Percentiles rank a stretch among this genome's conserved stretches.
phyloP scores from a whole-genome alignment of 2,797 vertebrate genomes.

The Halcyon badia region DNA sequence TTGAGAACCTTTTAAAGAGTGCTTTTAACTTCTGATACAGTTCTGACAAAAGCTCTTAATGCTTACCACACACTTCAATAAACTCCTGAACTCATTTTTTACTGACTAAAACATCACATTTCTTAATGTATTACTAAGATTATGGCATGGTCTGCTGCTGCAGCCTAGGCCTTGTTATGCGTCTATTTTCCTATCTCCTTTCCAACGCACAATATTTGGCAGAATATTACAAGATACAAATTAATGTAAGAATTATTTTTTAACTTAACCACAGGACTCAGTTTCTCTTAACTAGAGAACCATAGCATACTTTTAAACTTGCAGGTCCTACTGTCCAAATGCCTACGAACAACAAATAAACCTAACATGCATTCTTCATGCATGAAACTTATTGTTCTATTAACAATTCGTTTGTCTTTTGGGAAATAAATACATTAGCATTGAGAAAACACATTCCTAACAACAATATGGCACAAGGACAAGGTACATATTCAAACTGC shows the following conservation, averaged over 20 bases:
- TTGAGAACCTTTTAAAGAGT: not conserved
- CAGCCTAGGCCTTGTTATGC: not conserved
- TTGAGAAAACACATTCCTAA: rapidly evolving
- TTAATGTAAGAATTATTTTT: not conserved
- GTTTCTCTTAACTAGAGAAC: not conserved
- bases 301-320: not conserved
- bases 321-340: not conserved
- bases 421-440: not conserved
- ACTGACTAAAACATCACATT: not conserved
- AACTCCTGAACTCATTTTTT: not conserved
- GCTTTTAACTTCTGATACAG: not conserved
- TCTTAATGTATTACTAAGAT: not conserved
- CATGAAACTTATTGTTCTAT: not conserved
- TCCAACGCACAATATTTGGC: not conserved
- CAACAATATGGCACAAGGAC: not conserved
- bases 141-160: not conserved
- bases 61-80: not conserved
- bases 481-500: not conserved
- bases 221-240: not conserved
- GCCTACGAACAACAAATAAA: not conserved
- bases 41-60: not conserved
- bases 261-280: not conserved
- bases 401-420: not conserved
- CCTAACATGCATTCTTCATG: not conserved
- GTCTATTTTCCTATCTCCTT: not conserved